Percentiles rank a stretch among this genome's conserved stretches.
Evolutionary conservation across 2,113 vertebrate species (phyloP).

Genomic region (Anthoscopus minutus): DNA sequence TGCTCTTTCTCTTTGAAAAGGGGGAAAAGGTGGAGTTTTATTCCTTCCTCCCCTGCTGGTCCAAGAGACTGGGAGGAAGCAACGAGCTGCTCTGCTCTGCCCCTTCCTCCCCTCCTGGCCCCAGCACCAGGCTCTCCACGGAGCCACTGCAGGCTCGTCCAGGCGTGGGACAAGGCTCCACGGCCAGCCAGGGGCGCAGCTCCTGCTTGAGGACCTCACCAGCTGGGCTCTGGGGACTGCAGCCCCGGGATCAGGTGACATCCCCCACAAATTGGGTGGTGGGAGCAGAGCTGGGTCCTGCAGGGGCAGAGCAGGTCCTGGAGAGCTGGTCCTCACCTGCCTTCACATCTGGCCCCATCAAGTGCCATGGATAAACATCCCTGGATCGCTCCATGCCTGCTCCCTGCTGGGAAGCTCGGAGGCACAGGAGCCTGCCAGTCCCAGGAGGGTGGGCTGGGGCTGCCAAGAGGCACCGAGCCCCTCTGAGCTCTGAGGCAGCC

Average conservation of each 20-base stretch:
- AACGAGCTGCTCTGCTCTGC: neutral
- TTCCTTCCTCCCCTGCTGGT: neutral
- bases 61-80: neutral
- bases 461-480: neutral
- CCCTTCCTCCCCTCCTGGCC: neutral
- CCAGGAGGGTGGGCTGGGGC: neutral
- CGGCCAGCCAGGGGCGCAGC: neutral
- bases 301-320: neutral
- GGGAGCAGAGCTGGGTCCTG: neutral
- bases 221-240: accelerated
- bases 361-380: accelerated
- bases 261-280: neutral
- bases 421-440: accelerated
- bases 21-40: constrained; percentile 51
- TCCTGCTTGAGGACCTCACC: neutral
- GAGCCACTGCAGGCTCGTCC: neutral
- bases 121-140: accelerated
- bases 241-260: neutral
- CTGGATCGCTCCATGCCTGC: neutral
- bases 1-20: constrained; percentile 29
- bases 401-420: neutral
- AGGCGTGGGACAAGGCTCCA: accelerated
- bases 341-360: neutral
- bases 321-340: neutral
- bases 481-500: neutral